phyloP scores from a whole-genome alignment of 2,797 vertebrate species.

The Buphagus erythrorhynchus region DNA sequence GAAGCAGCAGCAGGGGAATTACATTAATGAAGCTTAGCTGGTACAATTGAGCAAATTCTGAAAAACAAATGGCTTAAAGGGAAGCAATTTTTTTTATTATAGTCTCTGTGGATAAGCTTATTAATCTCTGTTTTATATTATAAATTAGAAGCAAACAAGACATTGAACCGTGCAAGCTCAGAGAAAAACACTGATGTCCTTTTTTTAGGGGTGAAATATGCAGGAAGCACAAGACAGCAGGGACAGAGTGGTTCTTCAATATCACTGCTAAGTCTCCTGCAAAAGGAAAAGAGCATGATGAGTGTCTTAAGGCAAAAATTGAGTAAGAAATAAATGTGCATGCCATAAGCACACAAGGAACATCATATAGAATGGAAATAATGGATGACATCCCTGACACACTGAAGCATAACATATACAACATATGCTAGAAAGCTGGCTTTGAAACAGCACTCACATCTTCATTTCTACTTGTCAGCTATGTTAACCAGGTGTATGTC shows the following conservation, averaged over 20 bases:
- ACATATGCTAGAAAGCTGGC: neutral
- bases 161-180: neutral
- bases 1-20: neutral
- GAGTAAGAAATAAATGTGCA: neutral
- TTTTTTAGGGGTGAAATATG: neutral
- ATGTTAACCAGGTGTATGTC: neutral
- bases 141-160: slow-evolving; percentile 12
- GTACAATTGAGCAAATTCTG: neutral
- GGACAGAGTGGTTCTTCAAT: neutral
- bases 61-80: neutral
- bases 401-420: neutral
- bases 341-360: neutral
- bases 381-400: neutral
- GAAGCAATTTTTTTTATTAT: neutral
- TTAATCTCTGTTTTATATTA: neutral
- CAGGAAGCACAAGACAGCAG: neutral
- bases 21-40: neutral
- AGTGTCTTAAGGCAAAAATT: neutral
- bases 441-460: neutral
- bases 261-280: neutral
- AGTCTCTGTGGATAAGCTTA: neutral
- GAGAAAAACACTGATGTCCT: neutral
- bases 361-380: neutral
- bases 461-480: neutral
- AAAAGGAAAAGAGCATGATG: neutral